Conservation (phyloP, 2,888 invertebrate species). For the Calliphora vomitoria region DNA sequence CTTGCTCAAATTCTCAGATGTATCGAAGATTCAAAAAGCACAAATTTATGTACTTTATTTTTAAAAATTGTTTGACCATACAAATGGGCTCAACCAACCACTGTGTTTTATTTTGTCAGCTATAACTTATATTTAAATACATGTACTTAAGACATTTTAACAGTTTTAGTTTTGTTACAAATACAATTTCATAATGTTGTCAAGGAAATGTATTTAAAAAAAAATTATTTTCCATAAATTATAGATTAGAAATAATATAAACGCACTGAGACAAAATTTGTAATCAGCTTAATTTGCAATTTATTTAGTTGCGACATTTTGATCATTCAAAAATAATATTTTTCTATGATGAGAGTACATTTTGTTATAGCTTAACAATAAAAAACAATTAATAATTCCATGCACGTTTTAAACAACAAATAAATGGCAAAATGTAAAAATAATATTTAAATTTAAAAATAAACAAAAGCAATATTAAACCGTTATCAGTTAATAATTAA, state of each 20-base stretch:
- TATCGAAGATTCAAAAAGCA: too few relatives aligned
- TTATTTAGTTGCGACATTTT: conserved; percentile 3
- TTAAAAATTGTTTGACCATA: too few relatives aligned
- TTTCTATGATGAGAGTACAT: not conserved
- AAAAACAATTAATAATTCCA: not conserved
- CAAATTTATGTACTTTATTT: too few relatives aligned
- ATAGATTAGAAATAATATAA: not conserved
- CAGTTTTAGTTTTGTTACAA: not conserved
- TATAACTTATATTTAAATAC: not conserved
- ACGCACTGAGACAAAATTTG: not conserved
- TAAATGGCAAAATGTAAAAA: conserved; percentile 8
- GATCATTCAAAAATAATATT: not conserved
- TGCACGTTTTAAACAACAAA: not conserved
- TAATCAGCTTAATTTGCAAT: not conserved
- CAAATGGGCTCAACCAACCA: too few relatives aligned
- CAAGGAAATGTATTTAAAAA: not conserved
- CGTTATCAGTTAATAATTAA: conserved; percentile 46
- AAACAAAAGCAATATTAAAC: not conserved
- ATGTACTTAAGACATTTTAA: not conserved
- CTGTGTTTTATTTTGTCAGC: not conserved
- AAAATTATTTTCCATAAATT: not conserved
- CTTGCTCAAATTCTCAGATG: too few relatives aligned
- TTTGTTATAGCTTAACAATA: not conserved
- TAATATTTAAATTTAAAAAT: not conserved
- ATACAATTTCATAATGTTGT: not conserved